A percentile compares a stretch with the other conserved stretches of the same genome.
Conservation (phyloP, 2,797 vertebrate species). For the Ambastaia sidthimunki region DNA sequence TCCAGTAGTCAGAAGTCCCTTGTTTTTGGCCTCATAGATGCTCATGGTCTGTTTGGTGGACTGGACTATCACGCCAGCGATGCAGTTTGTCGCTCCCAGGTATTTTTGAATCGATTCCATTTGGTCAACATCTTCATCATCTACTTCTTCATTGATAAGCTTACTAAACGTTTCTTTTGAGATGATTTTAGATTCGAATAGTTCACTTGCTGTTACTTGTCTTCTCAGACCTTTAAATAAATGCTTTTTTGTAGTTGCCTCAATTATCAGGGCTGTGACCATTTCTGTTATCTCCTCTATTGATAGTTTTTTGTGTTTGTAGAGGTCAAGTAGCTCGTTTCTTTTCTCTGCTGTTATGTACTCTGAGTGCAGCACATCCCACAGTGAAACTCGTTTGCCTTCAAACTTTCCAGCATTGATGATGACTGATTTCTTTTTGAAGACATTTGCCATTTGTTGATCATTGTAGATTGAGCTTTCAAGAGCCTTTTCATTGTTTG, state of each 20-base stretch:
- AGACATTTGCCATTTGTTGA: constrained; percentile 69
- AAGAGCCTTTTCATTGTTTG: constrained; percentile 64
- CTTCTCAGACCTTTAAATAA: constrained; percentile 79
- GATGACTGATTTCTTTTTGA: constrained; percentile 70
- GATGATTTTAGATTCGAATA: constrained; percentile 69
- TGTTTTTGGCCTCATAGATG: constrained; percentile 1
- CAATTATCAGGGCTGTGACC: constrained; percentile 76
- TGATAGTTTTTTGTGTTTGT: constrained; percentile 69
- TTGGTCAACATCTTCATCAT: constrained; percentile 44
- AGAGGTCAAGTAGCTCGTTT: constrained; percentile 79
- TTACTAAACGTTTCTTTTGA: constrained; percentile 64
- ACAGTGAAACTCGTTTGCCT: constrained; percentile 76
- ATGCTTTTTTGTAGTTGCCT: constrained; percentile 71
- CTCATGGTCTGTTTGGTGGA: constrained; percentile 2
- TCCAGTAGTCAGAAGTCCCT: constrained; percentile 1
- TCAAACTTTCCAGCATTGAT: constrained; percentile 76
- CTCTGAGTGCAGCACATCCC: constrained; percentile 87
- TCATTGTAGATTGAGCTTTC: constrained; percentile 67
- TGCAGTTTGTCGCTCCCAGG: not conserved
- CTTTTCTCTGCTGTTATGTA: constrained; percentile 81
- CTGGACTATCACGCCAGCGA: not conserved
- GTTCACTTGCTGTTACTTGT: constrained; percentile 81
- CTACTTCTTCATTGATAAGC: constrained; percentile 80
- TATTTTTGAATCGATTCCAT: not conserved
- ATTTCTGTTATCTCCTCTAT: constrained; percentile 80